phyloP scores from a whole-genome alignment of 2,113 vertebrate species.

The Physeter macrocephalus region DNA sequence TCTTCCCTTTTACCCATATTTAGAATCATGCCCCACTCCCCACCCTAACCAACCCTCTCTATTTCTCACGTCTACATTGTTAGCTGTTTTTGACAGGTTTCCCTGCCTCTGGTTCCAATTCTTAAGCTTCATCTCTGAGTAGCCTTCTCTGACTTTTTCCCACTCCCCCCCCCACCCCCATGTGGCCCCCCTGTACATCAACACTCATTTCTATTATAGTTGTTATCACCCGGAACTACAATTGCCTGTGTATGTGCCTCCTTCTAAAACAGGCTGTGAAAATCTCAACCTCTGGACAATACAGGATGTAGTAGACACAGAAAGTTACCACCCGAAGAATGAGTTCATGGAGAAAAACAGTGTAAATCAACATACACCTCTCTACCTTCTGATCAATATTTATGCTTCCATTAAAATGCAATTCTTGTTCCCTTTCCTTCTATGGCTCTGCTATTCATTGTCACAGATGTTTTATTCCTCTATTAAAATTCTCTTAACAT shows the following conservation, averaged over 20 bases:
- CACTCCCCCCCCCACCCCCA: neutral
- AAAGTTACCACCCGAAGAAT: neutral
- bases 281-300: neutral
- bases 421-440: neutral
- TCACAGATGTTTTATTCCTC: constrained; percentile 44
- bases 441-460: neutral
- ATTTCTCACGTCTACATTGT: neutral
- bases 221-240: neutral
- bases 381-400: neutral
- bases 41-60: neutral
- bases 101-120: neutral
- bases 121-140: neutral
- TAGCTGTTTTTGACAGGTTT: neutral
- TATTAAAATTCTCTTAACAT: constrained; percentile 61
- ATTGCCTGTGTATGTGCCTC: no score
- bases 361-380: neutral
- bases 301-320: neutral
- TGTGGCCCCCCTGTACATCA: neutral
- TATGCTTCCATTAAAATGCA: neutral
- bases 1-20: no score
- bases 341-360: neutral
- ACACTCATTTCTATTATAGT: neutral
- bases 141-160: neutral
- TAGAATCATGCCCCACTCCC: neutral
- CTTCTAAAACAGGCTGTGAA: neutral